A percentile compares a stretch with the other conserved stretches of the same genome.
Conservation (phyloP, 1,140 invertebrate genomes). For the Choristoneura fumiferana region DNA sequence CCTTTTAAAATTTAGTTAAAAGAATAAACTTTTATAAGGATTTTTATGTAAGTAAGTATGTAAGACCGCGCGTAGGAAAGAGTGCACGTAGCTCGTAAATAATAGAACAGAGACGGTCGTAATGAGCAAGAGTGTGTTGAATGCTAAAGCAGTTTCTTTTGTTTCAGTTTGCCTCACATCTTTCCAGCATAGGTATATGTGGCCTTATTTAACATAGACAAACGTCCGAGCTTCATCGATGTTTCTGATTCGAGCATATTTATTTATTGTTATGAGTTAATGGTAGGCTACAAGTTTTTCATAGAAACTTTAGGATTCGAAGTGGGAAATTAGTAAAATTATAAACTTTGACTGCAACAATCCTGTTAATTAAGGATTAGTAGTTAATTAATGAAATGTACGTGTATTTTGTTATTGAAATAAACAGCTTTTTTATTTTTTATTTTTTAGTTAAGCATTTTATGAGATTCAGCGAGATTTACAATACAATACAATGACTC, state of each 20-base stretch:
- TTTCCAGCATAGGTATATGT: not conserved
- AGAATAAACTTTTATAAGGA: not conserved
- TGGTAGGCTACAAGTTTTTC: too few relatives aligned
- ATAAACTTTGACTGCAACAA: too few relatives aligned
- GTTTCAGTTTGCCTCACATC: constrained; percentile 24
- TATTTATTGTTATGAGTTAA: too few relatives aligned
- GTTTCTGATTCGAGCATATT: constrained; percentile 34
- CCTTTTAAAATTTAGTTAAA: constrained; percentile 9
- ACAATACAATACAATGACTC: too few relatives aligned
- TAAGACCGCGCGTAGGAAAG: constrained; percentile 5
- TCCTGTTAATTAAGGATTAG: too few relatives aligned
- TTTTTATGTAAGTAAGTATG: constrained; percentile 13
- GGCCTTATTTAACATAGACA: not conserved
- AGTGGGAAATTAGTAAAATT: too few relatives aligned
- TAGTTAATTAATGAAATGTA: too few relatives aligned
- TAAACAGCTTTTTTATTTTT: too few relatives aligned
- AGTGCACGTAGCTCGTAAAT: constrained; percentile 37
- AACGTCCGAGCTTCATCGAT: constrained; percentile 28
- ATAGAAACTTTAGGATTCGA: too few relatives aligned
- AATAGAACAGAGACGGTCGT: constrained; percentile 34
- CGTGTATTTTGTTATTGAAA: too few relatives aligned
- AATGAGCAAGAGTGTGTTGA: constrained; percentile 39
- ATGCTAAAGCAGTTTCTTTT: constrained; percentile 35
- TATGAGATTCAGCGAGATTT: too few relatives aligned
- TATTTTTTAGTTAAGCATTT: too few relatives aligned